These are phyloP conservation scores for Drusus annulatus DNA, from an alignment of 1,140 invertebrate genomes.

Conservation along the genomic window DNA sequence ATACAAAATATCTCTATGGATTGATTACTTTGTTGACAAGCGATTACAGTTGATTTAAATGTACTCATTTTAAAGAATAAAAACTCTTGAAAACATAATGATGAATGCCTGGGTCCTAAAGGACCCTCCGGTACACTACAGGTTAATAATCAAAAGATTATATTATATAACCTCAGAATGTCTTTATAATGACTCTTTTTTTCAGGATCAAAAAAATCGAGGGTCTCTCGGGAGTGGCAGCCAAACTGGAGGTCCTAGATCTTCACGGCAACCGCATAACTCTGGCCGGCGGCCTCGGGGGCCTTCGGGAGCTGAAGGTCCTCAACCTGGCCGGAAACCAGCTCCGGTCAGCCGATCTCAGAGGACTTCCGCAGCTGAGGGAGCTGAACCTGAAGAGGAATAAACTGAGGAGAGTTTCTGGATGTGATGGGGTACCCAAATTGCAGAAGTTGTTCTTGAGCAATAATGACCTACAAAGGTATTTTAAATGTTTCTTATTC, in stretches of 20 bases:
- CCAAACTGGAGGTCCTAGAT: conserved; percentile 89
- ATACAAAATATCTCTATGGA: too few relatives aligned
- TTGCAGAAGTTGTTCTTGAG: conserved; percentile 87
- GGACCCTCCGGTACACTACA: too few relatives aligned
- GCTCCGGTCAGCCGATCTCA: conserved; percentile 80
- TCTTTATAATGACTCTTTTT: conserved; percentile 22
- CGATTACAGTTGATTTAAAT: too few relatives aligned
- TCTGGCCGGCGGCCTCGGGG: conserved; percentile 70
- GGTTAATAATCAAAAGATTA: too few relatives aligned
- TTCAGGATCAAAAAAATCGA: conserved; percentile 82
- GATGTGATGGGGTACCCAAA: conserved; percentile 85
- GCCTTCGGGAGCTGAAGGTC: conserved; percentile 84
- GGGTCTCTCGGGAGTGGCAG: conserved; percentile 77
- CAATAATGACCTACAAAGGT: conserved; percentile 89
- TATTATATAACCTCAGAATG: too few relatives aligned
- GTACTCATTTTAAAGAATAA: too few relatives aligned
- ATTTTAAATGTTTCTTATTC: too few relatives aligned
- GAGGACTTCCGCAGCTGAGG: conserved; percentile 84
- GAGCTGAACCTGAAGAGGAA: conserved; percentile 93
- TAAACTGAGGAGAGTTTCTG: conserved; percentile 83
- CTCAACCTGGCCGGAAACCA: conserved; percentile 93
- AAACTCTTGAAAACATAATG: too few relatives aligned
- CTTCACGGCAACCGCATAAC: conserved; percentile 91
- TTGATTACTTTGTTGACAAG: too few relatives aligned
- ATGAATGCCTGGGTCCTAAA: too few relatives aligned